Evolutionary conservation across 2,113 vertebrate species (phyloP), one percentile per base, ranked within the genome.

Genomic region (Balaeniceps rex): DNA sequence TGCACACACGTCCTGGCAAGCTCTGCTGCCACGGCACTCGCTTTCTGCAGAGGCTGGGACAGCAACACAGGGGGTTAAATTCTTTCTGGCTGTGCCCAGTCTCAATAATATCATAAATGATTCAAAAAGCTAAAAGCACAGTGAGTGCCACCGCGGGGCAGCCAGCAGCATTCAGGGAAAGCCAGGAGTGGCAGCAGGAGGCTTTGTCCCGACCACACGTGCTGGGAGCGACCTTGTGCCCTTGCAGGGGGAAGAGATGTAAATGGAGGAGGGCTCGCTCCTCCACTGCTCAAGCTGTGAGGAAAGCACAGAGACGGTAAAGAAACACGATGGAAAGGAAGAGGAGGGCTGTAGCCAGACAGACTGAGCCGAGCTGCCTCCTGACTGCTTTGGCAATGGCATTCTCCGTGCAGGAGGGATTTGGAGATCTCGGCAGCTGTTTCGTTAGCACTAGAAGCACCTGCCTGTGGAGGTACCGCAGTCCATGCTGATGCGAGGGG

Each of bases 1-100:
- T 2, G 23, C 28, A 16, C 34, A 2, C 17, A 1, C 5, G 1
- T 28, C 55, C 24, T 4, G 1, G 25, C 4, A 5, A 42, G 36
- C 54, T 34, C 66, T 69, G 42, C 79, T 40, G 55, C 54, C 6
- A 2, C 0, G 7, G 15, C 24, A 11, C 40, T 46, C 4, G 7
- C 69, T 44, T n/a, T 38, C 47, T 36, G 47, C 25, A 3, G 64
- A 18, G 36, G 14, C 29, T 17, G 36, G 44, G 63, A 12, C 22
- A 21, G 44, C 11, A 7, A 18, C 6, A 42, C 63, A 19, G 28
- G 28, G 51, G 14, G 17, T 51, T n/a, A 14, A 33, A 23, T 16
- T 14, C 10, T 26, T 14, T n/a, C 46, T 60, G 64, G 64, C 54
- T 19, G 17, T 55, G 58, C 19, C 57, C 33, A 31, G 14, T 46